Evolutionary conservation across 1,140 invertebrate genomes (phyloP), one percentile per base, ranked within the genome.

Genomic region (Dolichoris vasculosae): DNA sequence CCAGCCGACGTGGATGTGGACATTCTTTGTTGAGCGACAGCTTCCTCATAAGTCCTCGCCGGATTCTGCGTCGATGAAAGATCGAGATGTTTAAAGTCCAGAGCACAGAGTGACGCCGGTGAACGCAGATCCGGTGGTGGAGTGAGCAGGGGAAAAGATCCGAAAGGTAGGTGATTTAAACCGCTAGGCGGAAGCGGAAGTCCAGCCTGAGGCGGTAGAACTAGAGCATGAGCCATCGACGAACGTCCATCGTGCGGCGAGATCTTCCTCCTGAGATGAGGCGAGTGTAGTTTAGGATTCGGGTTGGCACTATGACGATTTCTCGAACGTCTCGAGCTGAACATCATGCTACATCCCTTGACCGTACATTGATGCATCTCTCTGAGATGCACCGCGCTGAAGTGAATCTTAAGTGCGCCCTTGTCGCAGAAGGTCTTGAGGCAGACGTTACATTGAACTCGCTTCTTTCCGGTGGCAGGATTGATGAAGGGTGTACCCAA

Each of bases 361-460:
- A 99, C 98, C 0, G 98, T 99, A 91, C 99, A 99, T 92, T 98
- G 98, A 93, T 99, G 99, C 99, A 99, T 99, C 94, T 99, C 99
- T 32, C 98, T 95, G 83, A 99, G 92, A 93, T 99, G 99, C 11
- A 99, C 99, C 0, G 99, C 99, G 73, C 98, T 99, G 91, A 99
- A 99, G 91, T 99, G 99, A 38, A 99, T 99, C 94, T 99, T 99
- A 1, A 99, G 94, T 0, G 99, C 99, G 80, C 98, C 98, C 94
- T 99, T 99, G 94, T 99, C 99, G 94, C 99, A 99, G 94, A 99
- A 99, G 46, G 99, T 99, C 93, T 99, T 99, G 79, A 99, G 94
- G 91, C 99, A 99, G 51, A 99, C 98, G 89, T 99, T 98, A 93
- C 99, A 99, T 90, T 99, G 97, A 9, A 99, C 99, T 86, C 99